These are phyloP conservation scores for Dicyrtomina minuta DNA, from an alignment of 2,888 invertebrate genomes.

Conservation along the genomic window DNA sequence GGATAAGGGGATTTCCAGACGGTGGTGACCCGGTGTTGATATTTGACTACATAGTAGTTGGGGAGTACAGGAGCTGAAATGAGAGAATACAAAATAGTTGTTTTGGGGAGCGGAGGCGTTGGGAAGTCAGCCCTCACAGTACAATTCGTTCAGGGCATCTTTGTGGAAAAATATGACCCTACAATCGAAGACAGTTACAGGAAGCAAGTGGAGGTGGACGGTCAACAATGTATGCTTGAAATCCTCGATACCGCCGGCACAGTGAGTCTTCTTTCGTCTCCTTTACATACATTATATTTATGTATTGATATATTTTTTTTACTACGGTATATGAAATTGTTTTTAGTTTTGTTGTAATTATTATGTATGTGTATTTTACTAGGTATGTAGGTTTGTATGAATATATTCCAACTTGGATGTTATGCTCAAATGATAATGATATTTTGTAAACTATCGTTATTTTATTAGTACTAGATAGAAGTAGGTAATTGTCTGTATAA, in stretches of 20 bases:
- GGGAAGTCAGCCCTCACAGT: slow-evolving; percentile 98
- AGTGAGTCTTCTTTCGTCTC: slow-evolving; percentile 61
- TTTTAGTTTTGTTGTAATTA: neutral
- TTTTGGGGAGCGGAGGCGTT: slow-evolving; percentile 98
- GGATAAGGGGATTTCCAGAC: neutral
- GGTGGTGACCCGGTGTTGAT: neutral
- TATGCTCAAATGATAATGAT: neutral
- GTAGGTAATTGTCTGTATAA: too few relatives aligned
- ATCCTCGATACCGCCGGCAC: slow-evolving; percentile 99
- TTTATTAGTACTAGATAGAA: neutral
- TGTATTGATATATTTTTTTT: neutral
- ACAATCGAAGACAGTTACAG: slow-evolving; percentile 99
- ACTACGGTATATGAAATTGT: neutral
- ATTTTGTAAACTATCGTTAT: neutral
- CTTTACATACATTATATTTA: neutral
- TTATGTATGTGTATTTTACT: slow-evolving; percentile 12
- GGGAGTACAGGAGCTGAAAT: slow-evolving; percentile 60
- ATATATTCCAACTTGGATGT: neutral
- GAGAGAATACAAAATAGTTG: slow-evolving; percentile 99
- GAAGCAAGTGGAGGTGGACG: slow-evolving; percentile 99
- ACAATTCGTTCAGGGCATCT: slow-evolving; percentile 98
- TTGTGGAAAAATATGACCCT: slow-evolving; percentile 99
- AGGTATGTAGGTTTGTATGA: neutral
- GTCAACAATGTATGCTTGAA: slow-evolving; percentile 99
- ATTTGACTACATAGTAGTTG: neutral